phyloP scores from a whole-genome alignment of 2,113 vertebrate genomes.

The Macroglossus sobrinus region DNA sequence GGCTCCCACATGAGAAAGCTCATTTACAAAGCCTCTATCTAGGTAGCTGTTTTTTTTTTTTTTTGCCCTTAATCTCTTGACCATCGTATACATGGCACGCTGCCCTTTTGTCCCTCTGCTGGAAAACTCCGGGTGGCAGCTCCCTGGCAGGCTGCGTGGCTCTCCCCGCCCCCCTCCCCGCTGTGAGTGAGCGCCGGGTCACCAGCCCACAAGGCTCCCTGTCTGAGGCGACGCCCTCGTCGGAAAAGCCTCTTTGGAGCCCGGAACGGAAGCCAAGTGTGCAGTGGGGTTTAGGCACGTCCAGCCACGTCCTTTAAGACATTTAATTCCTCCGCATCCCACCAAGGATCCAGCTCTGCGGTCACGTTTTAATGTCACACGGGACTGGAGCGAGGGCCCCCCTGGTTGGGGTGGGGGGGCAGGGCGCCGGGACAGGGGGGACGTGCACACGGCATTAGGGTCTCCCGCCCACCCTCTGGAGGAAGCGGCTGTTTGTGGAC shows the following conservation, averaged over 20 bases:
- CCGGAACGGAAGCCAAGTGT: neutral
- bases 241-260: constrained; percentile 30
- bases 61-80: constrained; percentile 52
- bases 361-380: neutral
- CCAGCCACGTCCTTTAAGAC: neutral
- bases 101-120: constrained; percentile 32
- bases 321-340: neutral
- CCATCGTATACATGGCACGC: neutral
- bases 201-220: neutral
- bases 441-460: neutral
- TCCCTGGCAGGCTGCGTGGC: neutral
- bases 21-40: constrained; percentile 20
- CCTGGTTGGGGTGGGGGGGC: neutral
- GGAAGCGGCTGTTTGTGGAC: neutral
- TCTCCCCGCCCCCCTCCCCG: neutral
- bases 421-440: neutral
- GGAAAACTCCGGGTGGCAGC: constrained; percentile 35
- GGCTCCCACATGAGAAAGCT: constrained; percentile 40
- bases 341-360: neutral
- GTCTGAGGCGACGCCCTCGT: neutral
- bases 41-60: neutral
- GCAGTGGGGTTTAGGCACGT: neutral
- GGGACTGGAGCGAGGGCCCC: neutral
- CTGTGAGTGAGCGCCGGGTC: neutral
- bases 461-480: neutral